Base-by-base conservation (phyloP, 1,140 invertebrate species). In the Anoplolepis gracilipes region DNA sequence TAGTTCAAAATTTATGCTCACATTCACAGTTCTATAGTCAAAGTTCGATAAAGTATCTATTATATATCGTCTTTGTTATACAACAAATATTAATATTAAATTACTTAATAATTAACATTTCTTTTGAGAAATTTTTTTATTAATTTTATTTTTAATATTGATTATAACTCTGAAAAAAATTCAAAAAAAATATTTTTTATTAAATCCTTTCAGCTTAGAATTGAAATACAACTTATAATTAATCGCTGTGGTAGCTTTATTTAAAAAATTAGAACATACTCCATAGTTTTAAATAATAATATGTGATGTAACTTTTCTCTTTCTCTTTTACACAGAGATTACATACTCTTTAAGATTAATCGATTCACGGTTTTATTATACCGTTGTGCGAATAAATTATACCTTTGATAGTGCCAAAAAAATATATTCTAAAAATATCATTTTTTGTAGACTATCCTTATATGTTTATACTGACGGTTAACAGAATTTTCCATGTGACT, bases 401-500 rank as follows among this genome's bases (percentile, higher is more conserved):
- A 30, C 8, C 30, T 59, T 28, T 22, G 42, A 59, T 82, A 39
- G 28, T 4, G n/a, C 3, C 7, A 3, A 73, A 82, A n/a, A 73
- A 82, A 61, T 59, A 53, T 19, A 28, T n/a, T 57, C 11, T 33
- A 11, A 79, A 72, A 82, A 59, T 30, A 19, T 16, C n/a, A 16
- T 16, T n/a, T 8, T 69, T 70, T 70, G 6, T 36, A 59, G n/a
- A 59, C 28, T 72, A 25, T 46, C 67, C 28, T 79, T 69, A 55
- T n/a, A 39, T 16, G n/a, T 30, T 39, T 39, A 22, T 8, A 46
- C 62, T 77, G 33, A 46, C 33, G 28, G 73, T 57, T 57, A 61
- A 79, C 36, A 62, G n/a, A 85, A 67, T 85, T 79, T 85, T 69
- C 62, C 62, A 22, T 28, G 3, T 42, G 84, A 33, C 62, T 59